A percentile compares a stretch with the other conserved stretches of the same genome.
Evolutionary conservation across 2,888 invertebrate species (phyloP).

Genomic region (Augochlorella aurata): DNA sequence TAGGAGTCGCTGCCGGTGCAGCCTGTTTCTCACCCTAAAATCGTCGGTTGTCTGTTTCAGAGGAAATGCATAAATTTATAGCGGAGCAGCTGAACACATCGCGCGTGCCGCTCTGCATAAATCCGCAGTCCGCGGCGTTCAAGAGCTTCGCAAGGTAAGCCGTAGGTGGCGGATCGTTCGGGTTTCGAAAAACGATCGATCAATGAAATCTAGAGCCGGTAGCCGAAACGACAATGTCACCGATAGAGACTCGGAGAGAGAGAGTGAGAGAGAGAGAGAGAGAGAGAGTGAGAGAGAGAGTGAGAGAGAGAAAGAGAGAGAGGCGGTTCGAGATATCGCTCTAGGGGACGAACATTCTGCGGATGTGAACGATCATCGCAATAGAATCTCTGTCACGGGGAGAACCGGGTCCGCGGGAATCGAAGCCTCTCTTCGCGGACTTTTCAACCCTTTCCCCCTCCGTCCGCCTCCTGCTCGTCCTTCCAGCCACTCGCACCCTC

Average conservation of each 20-base stretch:
- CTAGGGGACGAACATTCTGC: background rate
- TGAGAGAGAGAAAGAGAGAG: constrained; percentile 9
- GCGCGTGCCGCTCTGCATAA: constrained; percentile 99
- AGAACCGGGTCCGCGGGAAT: constrained; percentile 30
- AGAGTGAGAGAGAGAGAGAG: background rate
- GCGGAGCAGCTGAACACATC: constrained; percentile 97
- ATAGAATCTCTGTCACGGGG: background rate
- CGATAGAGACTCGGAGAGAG: background rate
- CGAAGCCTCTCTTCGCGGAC: constrained; percentile 32
- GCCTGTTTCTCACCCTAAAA: constrained; percentile 30
- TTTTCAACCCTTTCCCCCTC: background rate
- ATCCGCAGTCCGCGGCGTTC: constrained; percentile 99
- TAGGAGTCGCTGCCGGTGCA: too few species aligned
- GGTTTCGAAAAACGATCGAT: constrained; percentile 42
- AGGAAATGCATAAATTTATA: constrained; percentile 99
- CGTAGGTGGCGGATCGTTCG: constrained; percentile 52
- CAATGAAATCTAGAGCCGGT: background rate
- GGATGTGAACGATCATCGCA: background rate
- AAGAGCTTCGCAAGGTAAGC: constrained; percentile 99
- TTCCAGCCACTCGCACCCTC: background rate
- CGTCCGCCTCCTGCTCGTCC: constrained; percentile 6
- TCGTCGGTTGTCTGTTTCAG: constrained; percentile 84
- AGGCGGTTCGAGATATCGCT: background rate
- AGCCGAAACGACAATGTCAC: constrained; percentile 1
- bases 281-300: background rate